Evolutionary conservation across 2,113 vertebrate species (phyloP).

Genomic region (Morone saxatilis): DNA sequence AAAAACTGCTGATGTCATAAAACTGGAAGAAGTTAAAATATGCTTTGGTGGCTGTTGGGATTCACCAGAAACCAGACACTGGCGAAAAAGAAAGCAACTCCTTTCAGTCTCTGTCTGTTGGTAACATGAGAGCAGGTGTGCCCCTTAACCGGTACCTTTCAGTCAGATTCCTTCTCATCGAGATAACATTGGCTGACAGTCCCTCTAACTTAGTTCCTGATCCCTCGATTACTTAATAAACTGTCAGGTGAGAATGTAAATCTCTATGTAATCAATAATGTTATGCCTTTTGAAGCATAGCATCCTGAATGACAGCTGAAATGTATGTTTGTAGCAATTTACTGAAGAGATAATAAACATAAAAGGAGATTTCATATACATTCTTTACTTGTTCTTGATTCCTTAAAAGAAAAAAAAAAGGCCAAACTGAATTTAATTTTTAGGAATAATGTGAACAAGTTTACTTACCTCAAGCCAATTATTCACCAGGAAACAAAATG

Average conservation of each 20-base stretch:
- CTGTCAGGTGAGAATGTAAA: slow-evolving; percentile 38
- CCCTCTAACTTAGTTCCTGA: neutral
- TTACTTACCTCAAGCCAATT: neutral
- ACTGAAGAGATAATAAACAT: slow-evolving; percentile 36
- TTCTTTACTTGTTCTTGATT: neutral
- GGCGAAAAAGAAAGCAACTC: neutral
- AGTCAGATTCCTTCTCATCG: slow-evolving; percentile 7
- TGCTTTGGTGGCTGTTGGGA: neutral
- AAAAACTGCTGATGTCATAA: neutral
- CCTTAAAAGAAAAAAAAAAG: neutral
- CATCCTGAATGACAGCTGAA: slow-evolving; percentile 31
- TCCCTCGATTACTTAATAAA: neutral
- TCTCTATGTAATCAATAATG: neutral
- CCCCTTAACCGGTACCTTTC: neutral
- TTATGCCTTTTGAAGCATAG: slow-evolving; percentile 22
- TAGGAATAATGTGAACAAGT: neutral
- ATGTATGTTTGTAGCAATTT: slow-evolving; percentile 47
- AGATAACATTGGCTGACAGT: neutral
- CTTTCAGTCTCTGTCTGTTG: neutral
- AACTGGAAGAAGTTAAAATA: neutral
- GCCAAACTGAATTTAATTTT: neutral
- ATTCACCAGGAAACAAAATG: too few species aligned
- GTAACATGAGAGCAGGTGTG: neutral
- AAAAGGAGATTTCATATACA: slow-evolving; percentile 24
- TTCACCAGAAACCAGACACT: neutral